These are phyloP conservation scores for Hemiscyllium ocellatum DNA, from an alignment of 2,113 vertebrate species.

Conservation along the genomic window DNA sequence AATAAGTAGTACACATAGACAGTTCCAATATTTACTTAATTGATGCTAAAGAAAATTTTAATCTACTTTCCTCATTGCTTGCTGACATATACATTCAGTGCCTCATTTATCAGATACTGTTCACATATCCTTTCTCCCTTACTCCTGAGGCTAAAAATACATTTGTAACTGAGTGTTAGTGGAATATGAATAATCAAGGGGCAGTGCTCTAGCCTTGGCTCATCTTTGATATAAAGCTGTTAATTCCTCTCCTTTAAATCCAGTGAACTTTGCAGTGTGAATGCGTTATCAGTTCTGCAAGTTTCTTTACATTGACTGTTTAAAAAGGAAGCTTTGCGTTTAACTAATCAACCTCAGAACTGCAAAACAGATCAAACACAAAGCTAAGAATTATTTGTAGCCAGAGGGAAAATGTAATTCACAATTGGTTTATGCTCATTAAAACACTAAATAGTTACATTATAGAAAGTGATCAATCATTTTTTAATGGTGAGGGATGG, in stretches of 20 bases:
- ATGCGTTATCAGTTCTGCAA: constrained; percentile 43
- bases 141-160: constrained; percentile 28
- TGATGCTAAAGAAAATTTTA: not conserved
- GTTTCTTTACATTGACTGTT: constrained; percentile 42
- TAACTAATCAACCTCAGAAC: constrained; percentile 43
- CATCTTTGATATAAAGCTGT: constrained; percentile 42
- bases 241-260: constrained; percentile 40
- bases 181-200: constrained; percentile 43
- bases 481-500: not conserved
- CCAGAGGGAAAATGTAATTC: not conserved
- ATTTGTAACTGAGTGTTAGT: constrained; percentile 34
- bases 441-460: no score
- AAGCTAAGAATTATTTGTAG: not conserved
- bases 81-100: not conserved
- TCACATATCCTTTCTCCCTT: constrained; percentile 8
- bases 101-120: not conserved
- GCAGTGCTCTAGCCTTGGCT: constrained; percentile 36
- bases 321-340: constrained; percentile 40
- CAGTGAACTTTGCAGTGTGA: constrained; percentile 42
- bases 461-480: no score
- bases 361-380: constrained; percentile 39
- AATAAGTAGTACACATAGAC: not conserved
- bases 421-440: not conserved
- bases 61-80: not conserved
- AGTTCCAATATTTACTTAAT: constrained; percentile 1